Percentiles rank a stretch among this genome's conserved stretches.
phyloP scores from a whole-genome alignment of 2,113 vertebrate species.

The Thamnophis sirtalis region DNA sequence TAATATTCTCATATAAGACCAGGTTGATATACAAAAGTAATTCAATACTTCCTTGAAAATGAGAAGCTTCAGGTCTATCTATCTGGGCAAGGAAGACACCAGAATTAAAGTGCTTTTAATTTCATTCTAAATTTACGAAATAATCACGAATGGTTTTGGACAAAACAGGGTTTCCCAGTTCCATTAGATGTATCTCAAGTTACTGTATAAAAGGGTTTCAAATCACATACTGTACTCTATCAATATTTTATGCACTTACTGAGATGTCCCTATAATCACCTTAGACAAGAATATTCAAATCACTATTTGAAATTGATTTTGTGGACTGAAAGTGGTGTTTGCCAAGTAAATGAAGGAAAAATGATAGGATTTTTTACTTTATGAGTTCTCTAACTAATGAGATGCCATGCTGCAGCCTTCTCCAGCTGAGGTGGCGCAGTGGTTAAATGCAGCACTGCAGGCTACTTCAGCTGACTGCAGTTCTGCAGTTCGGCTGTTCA shows the following conservation, averaged over 20 bases:
- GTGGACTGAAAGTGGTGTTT: not conserved
- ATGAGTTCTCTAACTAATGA: not conserved
- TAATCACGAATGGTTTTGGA: not conserved
- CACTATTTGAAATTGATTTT: not conserved
- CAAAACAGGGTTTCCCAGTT: not conserved
- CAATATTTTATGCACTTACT: not conserved
- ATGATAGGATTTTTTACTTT: not conserved
- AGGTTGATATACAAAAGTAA: not conserved
- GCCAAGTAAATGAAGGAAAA: not conserved
- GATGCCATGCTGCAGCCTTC: not conserved
- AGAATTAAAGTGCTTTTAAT: slow-evolving; percentile 1
- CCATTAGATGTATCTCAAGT: not conserved
- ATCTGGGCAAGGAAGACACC: not conserved
- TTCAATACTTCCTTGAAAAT: not conserved
- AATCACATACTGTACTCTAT: not conserved
- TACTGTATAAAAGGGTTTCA: not conserved
- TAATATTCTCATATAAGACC: not conserved
- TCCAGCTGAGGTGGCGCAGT: too few relatives aligned
- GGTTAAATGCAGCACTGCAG: too few relatives aligned
- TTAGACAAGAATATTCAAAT: not conserved
- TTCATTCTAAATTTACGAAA: not conserved
- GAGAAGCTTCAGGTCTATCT: not conserved
- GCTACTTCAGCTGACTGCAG: too few relatives aligned
- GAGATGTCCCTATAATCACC: not conserved
- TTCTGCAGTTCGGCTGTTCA: too few relatives aligned